These are phyloP conservation scores for Elaeidobius kamerunicus DNA, from an alignment of 2,888 invertebrate genomes.

Conservation along the genomic window DNA sequence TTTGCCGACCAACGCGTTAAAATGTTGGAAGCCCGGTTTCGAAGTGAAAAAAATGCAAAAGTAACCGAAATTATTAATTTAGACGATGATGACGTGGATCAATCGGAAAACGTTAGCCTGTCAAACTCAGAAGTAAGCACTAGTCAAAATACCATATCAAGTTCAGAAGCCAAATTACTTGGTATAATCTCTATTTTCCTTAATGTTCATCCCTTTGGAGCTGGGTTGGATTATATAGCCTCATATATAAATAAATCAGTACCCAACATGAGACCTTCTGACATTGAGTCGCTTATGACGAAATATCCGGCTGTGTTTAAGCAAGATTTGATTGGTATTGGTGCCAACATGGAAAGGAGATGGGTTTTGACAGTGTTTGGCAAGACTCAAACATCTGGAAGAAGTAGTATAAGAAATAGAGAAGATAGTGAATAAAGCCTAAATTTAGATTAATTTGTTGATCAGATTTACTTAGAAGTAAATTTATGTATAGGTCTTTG, in stretches of 20 bases:
- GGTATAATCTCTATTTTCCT: constrained; percentile 87
- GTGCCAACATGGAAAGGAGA: constrained; percentile 79
- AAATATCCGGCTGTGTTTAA: constrained; percentile 79
- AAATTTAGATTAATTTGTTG: neutral
- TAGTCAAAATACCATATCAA: constrained; percentile 33
- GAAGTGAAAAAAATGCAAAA: constrained; percentile 39
- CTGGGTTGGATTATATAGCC: constrained; percentile 85
- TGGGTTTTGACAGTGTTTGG: constrained; percentile 84
- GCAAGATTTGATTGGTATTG: constrained; percentile 75
- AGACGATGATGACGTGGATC: constrained; percentile 49
- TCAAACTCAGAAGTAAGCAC: constrained; percentile 23
- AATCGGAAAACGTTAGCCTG: constrained; percentile 39
- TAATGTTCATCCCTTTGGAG: constrained; percentile 90
- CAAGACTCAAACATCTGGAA: constrained; percentile 1
- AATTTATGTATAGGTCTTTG: neutral
- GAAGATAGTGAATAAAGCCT: constrained; percentile 14
- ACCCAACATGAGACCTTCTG: constrained; percentile 65
- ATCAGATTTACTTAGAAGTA: neutral
- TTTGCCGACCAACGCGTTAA: constrained; percentile 56
- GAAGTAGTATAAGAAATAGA: constrained; percentile 2
- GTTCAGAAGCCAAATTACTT: constrained; percentile 72
- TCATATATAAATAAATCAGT: constrained; percentile 85
- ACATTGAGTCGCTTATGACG: constrained; percentile 74
- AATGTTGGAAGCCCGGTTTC: constrained; percentile 49
- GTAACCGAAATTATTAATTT: constrained; percentile 50